Evolutionary conservation across 2,888 invertebrate species (phyloP).

Genomic region (Rhorus exstirpatorius): DNA sequence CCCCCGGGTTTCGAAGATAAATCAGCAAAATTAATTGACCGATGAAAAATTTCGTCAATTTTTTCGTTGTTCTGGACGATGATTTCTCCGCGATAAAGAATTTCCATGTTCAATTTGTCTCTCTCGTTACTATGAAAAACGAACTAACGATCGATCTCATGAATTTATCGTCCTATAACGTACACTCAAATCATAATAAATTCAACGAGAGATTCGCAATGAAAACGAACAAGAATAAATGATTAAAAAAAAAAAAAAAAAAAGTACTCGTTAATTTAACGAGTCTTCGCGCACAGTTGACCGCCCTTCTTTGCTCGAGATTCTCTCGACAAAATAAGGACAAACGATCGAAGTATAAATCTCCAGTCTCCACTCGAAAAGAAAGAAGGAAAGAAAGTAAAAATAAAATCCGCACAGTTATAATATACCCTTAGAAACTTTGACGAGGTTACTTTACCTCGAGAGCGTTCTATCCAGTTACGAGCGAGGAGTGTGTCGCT

Average conservation of each 20-base stretch:
- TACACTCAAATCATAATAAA: conserved; percentile 26
- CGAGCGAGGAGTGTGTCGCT: conserved; percentile 15
- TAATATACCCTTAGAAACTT: conserved; percentile 37
- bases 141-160: too few species aligned
- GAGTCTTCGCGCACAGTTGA: not conserved
- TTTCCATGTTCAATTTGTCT: too few species aligned
- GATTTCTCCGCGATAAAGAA: too few species aligned
- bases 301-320: conserved; percentile 17
- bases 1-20: too few species aligned
- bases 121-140: too few species aligned
- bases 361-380: conserved; percentile 22
- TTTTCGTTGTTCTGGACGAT: too few species aligned
- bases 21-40: too few species aligned
- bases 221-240: conserved; percentile 27
- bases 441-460: conserved; percentile 29
- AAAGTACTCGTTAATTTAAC: conserved; percentile 11
- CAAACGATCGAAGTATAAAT: conserved; percentile 63
- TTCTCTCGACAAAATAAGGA: conserved; percentile 60
- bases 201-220: not conserved
- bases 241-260: not conserved
- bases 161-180: too few species aligned
- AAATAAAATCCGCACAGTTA: not conserved
- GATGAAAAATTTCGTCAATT: too few species aligned
- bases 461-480: conserved; percentile 14
- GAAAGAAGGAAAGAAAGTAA: conserved; percentile 17